These are phyloP conservation scores for Macrosiphum euphorbiae DNA, from an alignment of 2,888 invertebrate species.

Conservation along the genomic window DNA sequence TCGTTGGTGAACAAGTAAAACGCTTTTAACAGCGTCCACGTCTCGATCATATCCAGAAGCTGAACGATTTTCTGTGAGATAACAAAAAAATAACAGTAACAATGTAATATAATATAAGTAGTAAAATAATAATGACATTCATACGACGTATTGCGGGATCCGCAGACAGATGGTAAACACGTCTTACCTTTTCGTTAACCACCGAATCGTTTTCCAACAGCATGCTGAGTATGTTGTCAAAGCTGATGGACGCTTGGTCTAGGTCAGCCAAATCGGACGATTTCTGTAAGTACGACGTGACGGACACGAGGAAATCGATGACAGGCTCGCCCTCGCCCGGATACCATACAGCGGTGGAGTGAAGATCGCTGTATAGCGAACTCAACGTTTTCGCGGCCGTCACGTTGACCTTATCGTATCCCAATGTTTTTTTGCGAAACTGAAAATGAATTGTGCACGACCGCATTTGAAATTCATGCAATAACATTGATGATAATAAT, in stretches of 20 bases:
- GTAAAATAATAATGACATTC: too few relatives aligned
- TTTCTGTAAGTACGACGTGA: conserved; percentile 74
- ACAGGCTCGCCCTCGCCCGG: conserved; percentile 80
- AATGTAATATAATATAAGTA: not conserved
- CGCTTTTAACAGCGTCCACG: conserved; percentile 71
- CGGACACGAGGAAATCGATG: conserved; percentile 74
- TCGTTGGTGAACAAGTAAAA: conserved; percentile 49
- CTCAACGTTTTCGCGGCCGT: conserved; percentile 73
- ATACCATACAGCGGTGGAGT: conserved; percentile 71
- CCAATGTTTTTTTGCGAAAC: conserved; percentile 75
- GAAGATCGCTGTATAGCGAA: conserved; percentile 71
- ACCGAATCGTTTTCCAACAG: conserved; percentile 79
- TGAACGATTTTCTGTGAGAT: conserved; percentile 70
- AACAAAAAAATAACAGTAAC: not conserved
- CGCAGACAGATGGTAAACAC: conserved; percentile 66
- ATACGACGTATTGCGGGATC: not conserved
- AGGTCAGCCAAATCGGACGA: conserved; percentile 71
- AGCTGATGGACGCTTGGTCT: conserved; percentile 73
- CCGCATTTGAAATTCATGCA: not conserved
- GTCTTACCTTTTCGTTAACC: conserved; percentile 79
- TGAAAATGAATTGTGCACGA: conserved; percentile 68
- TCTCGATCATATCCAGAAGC: conserved; percentile 70
- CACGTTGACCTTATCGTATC: conserved; percentile 76
- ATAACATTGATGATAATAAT: not conserved
- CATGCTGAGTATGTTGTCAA: conserved; percentile 77